Evolutionary conservation across 2,113 vertebrate species (phyloP).

Genomic region (Cottus gobio): DNA sequence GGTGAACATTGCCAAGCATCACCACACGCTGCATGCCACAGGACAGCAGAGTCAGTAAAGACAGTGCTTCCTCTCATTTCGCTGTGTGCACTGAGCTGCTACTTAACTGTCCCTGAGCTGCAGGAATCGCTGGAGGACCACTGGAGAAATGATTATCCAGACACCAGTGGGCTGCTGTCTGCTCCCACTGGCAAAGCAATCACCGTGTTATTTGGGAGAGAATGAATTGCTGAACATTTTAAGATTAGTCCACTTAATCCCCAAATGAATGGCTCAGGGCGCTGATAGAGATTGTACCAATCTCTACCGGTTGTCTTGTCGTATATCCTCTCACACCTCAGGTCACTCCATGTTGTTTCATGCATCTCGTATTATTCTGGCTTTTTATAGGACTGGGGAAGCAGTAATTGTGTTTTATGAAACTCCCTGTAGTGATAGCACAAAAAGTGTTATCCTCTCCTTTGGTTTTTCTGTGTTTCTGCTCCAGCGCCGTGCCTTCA

Average conservation of each 20-base stretch:
- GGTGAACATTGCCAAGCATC: slow-evolving; percentile 14
- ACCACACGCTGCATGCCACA: slow-evolving; percentile 15
- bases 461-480: slow-evolving; percentile 38
- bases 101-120: slow-evolving; percentile 47
- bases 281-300: slow-evolving; percentile 11
- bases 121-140: slow-evolving; percentile 57
- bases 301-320: slow-evolving; percentile 17
- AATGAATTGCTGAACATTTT: slow-evolving; percentile 70
- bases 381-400: slow-evolving; percentile 12
- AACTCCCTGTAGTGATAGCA: slow-evolving; percentile 11
- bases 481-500: slow-evolving; percentile 34
- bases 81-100: slow-evolving; percentile 49
- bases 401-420: slow-evolving; percentile 17
- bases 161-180: slow-evolving; percentile 53
- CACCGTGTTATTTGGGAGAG: slow-evolving; percentile 53
- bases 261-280: slow-evolving; percentile 56
- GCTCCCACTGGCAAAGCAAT: slow-evolving; percentile 68
- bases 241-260: slow-evolving; percentile 71
- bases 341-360: slow-evolving; percentile 23
- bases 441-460: slow-evolving; percentile 29
- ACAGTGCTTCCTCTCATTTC: slow-evolving; percentile 29
- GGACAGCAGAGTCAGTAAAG: slow-evolving; percentile 26
- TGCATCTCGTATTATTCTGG: neutral
- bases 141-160: slow-evolving; percentile 63
- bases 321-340: slow-evolving; percentile 4